phyloP scores from a whole-genome alignment of 2,113 vertebrate genomes.

The Oryzias celebensis region DNA sequence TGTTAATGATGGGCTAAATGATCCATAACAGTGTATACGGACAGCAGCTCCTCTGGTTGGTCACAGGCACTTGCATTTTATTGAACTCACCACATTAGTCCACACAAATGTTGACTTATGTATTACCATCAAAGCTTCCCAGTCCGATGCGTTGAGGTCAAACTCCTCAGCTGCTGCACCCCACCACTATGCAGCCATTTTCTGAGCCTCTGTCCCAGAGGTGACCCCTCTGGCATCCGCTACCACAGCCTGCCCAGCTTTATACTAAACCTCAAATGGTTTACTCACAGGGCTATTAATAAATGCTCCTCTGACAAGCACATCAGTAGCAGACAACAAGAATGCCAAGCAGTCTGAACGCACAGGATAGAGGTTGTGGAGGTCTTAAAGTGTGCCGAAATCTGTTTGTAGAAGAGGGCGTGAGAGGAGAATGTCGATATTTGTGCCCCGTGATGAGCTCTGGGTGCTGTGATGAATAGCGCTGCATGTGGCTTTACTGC shows the following conservation, averaged over 20 bases:
- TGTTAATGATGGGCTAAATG: conserved; percentile 65
- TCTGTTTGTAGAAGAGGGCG: conserved; percentile 48
- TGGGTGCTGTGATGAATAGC: conserved; percentile 64
- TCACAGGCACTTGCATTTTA: conserved; percentile 70
- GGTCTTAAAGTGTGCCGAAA: conserved; percentile 42
- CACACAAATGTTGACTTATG: conserved; percentile 40
- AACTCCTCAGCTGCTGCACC: conserved; percentile 40
- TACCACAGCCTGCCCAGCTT: conserved; percentile 34
- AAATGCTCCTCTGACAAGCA: conserved; percentile 41
- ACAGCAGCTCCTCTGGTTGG: conserved; percentile 50
- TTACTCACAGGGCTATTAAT: conserved; percentile 68
- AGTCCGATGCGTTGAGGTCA: neutral
- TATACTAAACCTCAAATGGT: conserved; percentile 65
- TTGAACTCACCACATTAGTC: conserved; percentile 44
- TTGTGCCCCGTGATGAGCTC: conserved; percentile 38
- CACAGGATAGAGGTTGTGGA: conserved; percentile 30
- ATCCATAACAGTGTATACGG: conserved; percentile 64
- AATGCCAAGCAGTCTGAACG: conserved; percentile 25
- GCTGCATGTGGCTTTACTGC: conserved; percentile 55
- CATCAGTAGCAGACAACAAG: conserved; percentile 25
- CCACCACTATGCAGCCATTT: conserved; percentile 18
- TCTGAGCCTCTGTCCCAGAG: conserved; percentile 28
- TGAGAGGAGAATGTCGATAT: conserved; percentile 42
- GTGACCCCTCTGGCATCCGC: conserved; percentile 51
- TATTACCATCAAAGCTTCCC: conserved; percentile 15